phyloP scores from a whole-genome alignment of 23 tunicate genomes.

The Diplosoma virens region DNA sequence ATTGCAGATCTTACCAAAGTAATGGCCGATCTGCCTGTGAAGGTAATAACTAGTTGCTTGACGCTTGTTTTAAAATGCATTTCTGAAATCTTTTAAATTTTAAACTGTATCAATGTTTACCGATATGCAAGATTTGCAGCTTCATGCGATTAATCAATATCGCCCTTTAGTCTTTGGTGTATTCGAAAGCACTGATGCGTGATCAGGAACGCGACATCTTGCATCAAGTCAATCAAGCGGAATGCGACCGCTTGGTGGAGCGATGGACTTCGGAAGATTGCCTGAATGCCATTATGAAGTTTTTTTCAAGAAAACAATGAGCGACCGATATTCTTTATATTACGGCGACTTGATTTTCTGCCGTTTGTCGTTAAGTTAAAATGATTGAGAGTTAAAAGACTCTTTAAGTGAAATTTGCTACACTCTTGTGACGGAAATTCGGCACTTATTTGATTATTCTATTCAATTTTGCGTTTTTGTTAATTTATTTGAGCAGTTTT shows the following conservation, averaged over 20 bases:
- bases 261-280: conserved; percentile 93
- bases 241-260: conserved; percentile 84
- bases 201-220: conserved; percentile 57
- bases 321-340: not conserved
- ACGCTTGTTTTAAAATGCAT: not conserved
- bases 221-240: conserved; percentile 67
- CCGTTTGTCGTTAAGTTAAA: no score
- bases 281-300: conserved; percentile 83
- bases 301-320: conserved; percentile 1
- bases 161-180: conserved; percentile 80
- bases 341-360: no score
- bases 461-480: no score
- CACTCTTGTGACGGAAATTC: no score
- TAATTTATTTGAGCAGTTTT: no score
- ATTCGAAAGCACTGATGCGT: conserved; percentile 81
- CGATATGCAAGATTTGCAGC: not conserved
- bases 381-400: no score
- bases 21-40: conserved; percentile 74
- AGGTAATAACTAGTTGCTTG: conserved; percentile 22
- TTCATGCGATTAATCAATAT: not conserved
- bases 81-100: not conserved
- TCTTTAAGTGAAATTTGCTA: no score
- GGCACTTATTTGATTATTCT: no score
- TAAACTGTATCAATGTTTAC: not conserved
- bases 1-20: conserved; percentile 25